A percentile compares a stretch with the other conserved stretches of the same genome.
phyloP scores from a whole-genome alignment of 2,888 invertebrate genomes.

The Acanthosepion esculentum region DNA sequence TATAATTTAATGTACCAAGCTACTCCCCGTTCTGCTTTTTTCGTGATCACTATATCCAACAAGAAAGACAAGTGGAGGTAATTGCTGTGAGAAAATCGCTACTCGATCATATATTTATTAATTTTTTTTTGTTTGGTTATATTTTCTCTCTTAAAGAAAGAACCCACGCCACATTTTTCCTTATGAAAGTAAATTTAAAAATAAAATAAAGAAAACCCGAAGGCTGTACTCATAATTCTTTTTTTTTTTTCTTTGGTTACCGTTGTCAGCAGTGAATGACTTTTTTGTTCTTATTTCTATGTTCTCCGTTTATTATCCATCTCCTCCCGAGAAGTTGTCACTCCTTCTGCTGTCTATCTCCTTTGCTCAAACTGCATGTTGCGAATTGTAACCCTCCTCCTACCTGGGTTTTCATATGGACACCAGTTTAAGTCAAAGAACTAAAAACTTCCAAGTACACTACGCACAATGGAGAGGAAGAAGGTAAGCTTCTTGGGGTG shows the following conservation, averaged over 20 bases:
- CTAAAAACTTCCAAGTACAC: not conserved
- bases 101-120: not conserved
- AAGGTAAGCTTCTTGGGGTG: not conserved
- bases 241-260: no score
- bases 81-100: not conserved
- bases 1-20: not conserved
- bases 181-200: not conserved
- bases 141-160: not conserved
- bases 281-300: not conserved
- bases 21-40: not conserved
- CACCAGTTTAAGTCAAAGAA: not conserved
- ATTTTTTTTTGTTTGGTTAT: not conserved
- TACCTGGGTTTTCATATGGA: slow-evolving; percentile 9
- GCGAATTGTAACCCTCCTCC: not conserved
- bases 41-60: not conserved
- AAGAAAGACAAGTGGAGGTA: not conserved
- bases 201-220: not conserved
- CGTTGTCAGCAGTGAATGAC: not conserved
- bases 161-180: not conserved
- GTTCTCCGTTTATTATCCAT: not conserved
- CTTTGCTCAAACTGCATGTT: not conserved
- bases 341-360: not conserved
- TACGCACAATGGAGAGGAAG: not conserved
- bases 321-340: slow-evolving; percentile 6
- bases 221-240: not conserved